Percentiles rank a stretch among this genome's conserved stretches.
Evolutionary conservation across 2,888 invertebrate genomes (phyloP).

Genomic region (Leptinotarsa juncta): DNA sequence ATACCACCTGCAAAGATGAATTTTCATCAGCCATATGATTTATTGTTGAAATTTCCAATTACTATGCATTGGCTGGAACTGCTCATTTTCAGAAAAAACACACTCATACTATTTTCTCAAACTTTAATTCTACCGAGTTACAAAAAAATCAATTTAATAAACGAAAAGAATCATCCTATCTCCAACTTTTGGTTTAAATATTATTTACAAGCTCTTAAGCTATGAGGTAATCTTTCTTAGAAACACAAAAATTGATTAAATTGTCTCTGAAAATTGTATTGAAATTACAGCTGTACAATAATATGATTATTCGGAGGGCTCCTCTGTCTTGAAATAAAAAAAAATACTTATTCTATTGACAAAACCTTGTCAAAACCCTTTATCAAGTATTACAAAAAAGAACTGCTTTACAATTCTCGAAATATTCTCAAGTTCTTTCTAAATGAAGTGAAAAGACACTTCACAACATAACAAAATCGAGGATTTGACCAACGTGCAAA

Average conservation of each 20-base stretch:
- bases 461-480: constrained; percentile 11
- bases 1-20: no score
- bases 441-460: background rate
- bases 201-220: constrained; percentile 33
- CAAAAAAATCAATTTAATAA: constrained; percentile 24
- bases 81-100: background rate
- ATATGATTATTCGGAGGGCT: no score
- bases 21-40: no score
- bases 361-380: no score
- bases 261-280: background rate
- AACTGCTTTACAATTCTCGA: no score
- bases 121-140: constrained; percentile 20
- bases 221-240: constrained; percentile 30
- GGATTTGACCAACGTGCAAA: background rate
- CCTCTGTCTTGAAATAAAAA: background rate
- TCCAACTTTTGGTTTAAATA: constrained; percentile 23
- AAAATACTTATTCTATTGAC: no score
- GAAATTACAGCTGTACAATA: no score
- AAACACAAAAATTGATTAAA: background rate
- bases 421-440: no score
- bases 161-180: background rate
- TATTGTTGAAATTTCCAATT: no score
- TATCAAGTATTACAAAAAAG: no score
- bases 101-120: background rate
- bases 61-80: no score